Evolutionary conservation across 2,113 vertebrate species (phyloP).

Genomic region (Dicentrarchus labrax): DNA sequence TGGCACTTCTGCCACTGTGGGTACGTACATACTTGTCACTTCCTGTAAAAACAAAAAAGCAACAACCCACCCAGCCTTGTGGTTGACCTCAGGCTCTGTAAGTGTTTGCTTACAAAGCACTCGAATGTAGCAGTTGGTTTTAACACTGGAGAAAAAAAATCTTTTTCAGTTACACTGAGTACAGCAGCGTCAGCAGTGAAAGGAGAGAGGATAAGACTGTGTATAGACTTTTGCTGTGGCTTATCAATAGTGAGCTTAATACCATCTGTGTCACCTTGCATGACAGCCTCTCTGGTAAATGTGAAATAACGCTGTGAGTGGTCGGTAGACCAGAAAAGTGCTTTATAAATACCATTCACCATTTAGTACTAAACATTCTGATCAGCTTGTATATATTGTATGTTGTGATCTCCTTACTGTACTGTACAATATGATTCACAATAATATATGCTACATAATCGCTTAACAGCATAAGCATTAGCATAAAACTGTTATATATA

Average conservation of each 20-base stretch:
- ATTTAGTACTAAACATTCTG: not conserved
- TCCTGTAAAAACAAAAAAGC: slow-evolving; percentile 1
- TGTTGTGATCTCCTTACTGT: not conserved
- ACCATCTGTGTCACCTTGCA: too few species aligned
- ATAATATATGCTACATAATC: not conserved
- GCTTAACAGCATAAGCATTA: not conserved
- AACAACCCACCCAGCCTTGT: not conserved
- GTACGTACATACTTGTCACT: slow-evolving; percentile 55
- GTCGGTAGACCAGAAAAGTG: too few species aligned
- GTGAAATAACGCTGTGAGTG: too few species aligned
- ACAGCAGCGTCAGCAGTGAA: not conserved
- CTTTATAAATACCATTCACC: too few species aligned
- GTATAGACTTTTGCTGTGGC: not conserved
- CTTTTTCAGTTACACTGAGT: too few species aligned
- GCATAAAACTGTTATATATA: not conserved
- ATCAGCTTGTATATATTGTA: not conserved
- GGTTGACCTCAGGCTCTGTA: slow-evolving; percentile 10
- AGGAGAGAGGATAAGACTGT: not conserved
- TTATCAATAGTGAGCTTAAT: too few species aligned
- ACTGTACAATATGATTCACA: too few species aligned
- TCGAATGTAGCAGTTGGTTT: not conserved
- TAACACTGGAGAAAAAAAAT: not conserved
- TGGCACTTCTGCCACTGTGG: slow-evolving; percentile 90
- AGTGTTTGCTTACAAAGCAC: not conserved
- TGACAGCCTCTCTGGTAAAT: too few species aligned